Percentiles rank a stretch among this genome's conserved stretches.
Evolutionary conservation across 2,888 invertebrate genomes (phyloP).

Genomic region (Polydrusus tereticollis): DNA sequence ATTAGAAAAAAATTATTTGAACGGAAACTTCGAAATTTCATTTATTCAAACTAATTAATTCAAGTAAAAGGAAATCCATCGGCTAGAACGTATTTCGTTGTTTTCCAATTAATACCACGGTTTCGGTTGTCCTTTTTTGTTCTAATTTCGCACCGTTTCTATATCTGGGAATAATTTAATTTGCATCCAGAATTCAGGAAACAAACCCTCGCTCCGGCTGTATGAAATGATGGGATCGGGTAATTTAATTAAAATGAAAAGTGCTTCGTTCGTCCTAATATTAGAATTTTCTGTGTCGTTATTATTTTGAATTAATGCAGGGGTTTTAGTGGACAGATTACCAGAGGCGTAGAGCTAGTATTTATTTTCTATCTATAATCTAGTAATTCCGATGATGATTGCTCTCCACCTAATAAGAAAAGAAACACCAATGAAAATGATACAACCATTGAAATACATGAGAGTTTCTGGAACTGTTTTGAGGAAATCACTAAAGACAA

Average conservation of each 20-base stretch:
- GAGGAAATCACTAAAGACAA: too few relatives aligned
- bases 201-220: conserved; percentile 50
- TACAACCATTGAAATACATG: too few relatives aligned
- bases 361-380: too few relatives aligned
- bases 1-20: background rate
- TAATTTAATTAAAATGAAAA: conserved; percentile 60
- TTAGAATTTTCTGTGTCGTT: conserved; percentile 54
- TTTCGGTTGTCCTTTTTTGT: conserved; percentile 45
- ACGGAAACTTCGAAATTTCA: background rate
- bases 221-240: conserved; percentile 57
- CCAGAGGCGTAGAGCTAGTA: conserved; percentile 24
- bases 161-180: conserved; percentile 55
- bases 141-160: conserved; percentile 39
- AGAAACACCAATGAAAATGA: too few relatives aligned
- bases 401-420: too few relatives aligned
- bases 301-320: conserved; percentile 54
- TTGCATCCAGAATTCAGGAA: conserved; percentile 54
- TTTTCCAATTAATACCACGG: conserved; percentile 50
- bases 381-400: too few relatives aligned
- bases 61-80: conserved; percentile 14
- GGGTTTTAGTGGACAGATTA: conserved; percentile 26
- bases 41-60: conserved; percentile 17
- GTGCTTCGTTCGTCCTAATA: conserved; percentile 50
- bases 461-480: too few relatives aligned
- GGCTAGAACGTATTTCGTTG: conserved; percentile 15